phyloP scores from a whole-genome alignment of 2,113 vertebrate genomes.

The Haemorhous mexicanus region DNA sequence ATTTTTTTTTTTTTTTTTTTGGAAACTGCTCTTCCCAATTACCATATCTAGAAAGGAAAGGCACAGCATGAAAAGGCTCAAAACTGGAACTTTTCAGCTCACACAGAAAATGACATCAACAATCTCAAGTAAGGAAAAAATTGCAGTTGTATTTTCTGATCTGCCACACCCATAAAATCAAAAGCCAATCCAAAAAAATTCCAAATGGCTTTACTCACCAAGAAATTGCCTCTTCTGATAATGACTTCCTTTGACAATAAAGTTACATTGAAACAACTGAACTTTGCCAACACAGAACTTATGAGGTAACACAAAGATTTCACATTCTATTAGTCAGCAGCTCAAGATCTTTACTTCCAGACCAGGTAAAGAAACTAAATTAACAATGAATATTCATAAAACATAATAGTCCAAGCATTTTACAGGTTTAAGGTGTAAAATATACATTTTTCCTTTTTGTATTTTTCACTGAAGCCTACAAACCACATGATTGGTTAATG shows the following conservation, averaged over 20 bases:
- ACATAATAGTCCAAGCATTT: not conserved
- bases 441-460: not conserved
- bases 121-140: not conserved
- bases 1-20: not conserved
- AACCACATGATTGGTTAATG: not conserved
- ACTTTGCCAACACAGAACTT: not conserved
- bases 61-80: not conserved
- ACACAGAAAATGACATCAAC: not conserved
- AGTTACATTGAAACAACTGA: not conserved
- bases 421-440: not conserved
- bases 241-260: not conserved
- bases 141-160: not conserved
- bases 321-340: not conserved
- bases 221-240: not conserved
- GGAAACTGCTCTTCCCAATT: not conserved
- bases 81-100: not conserved
- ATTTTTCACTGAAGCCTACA: not conserved
- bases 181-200: not conserved
- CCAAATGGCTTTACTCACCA: not conserved
- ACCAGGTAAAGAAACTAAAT: not conserved
- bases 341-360: not conserved
- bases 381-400: not conserved
- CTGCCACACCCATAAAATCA: not conserved
- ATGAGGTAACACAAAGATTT: not conserved
- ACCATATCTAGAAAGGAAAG: not conserved